Conservation (phyloP, 2,113 vertebrate species). For the Hippocampus comes region DNA sequence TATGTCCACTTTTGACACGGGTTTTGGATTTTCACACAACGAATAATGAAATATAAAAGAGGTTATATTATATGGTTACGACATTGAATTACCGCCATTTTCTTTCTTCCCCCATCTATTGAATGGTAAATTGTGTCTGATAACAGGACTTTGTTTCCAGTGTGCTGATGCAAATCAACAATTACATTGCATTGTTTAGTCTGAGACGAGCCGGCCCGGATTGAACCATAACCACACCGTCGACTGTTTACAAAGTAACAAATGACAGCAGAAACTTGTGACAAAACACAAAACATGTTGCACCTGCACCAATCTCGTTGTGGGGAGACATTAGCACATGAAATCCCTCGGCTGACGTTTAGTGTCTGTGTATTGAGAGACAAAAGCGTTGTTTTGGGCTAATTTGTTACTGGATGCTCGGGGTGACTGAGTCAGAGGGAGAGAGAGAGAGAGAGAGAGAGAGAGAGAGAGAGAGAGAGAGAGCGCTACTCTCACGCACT, state of each 20-base stretch:
- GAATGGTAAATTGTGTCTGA: slow-evolving; percentile 36
- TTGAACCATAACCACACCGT: slow-evolving; percentile 13
- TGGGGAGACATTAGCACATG: slow-evolving; percentile 50
- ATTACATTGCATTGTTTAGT: slow-evolving; percentile 24
- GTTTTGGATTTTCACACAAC: neutral
- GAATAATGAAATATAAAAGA: neutral
- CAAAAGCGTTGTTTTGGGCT: slow-evolving; percentile 42
- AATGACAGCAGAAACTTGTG: slow-evolving; percentile 26
- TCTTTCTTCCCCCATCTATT: slow-evolving; percentile 6
- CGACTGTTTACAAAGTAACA: slow-evolving; percentile 16
- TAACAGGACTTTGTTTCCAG: slow-evolving; percentile 46
- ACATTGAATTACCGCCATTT: neutral
- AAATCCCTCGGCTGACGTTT: slow-evolving; percentile 33
- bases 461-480: neutral
- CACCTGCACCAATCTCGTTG: slow-evolving; percentile 51
- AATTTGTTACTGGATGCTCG: slow-evolving; percentile 50
- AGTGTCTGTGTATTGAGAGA: slow-evolving; percentile 49
- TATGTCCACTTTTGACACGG: too few species aligned
- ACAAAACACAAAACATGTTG: slow-evolving; percentile 21
- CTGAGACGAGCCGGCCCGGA: neutral
- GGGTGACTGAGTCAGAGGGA: slow-evolving; percentile 6
- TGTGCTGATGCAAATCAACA: slow-evolving; percentile 46
- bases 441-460: neutral
- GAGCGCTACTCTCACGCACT: neutral
- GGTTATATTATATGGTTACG: neutral